phyloP scores from a whole-genome alignment of 2,888 invertebrate genomes.

The Scaptomyza polygonia region DNA sequence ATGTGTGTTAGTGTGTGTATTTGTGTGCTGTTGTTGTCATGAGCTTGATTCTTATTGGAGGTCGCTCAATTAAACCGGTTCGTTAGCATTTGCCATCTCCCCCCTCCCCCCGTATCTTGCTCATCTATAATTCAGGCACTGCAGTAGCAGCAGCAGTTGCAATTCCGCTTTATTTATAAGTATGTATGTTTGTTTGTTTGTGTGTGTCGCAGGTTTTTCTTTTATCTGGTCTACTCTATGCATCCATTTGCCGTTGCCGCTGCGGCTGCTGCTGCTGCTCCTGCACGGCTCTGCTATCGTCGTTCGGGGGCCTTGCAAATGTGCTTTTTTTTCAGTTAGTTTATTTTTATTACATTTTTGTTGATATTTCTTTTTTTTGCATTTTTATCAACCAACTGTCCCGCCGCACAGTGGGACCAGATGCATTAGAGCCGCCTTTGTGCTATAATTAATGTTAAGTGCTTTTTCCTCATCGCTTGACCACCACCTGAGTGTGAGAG shows the following conservation, averaged over 20 bases:
- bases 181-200: conserved; percentile 13
- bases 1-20: neutral
- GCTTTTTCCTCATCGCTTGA: conserved; percentile 35
- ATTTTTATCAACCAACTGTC: conserved; percentile 44
- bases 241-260: conserved; percentile 40
- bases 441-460: conserved; percentile 66
- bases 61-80: conserved; percentile 79
- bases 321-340: conserved; percentile 20
- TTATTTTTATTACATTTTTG: conserved; percentile 10
- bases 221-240: conserved; percentile 46
- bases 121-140: conserved; percentile 47
- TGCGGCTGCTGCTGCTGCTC: conserved; percentile 1
- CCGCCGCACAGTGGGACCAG: conserved; percentile 61
- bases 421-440: conserved; percentile 56
- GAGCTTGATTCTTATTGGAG: conserved; percentile 78
- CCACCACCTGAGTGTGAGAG: conserved; percentile 6
- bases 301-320: conserved; percentile 46
- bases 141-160: conserved; percentile 48
- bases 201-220: conserved; percentile 45
- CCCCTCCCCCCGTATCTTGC: neutral
- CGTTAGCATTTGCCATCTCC: conserved; percentile 2
- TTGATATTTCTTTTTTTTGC: conserved; percentile 10
- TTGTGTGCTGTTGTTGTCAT: conserved; percentile 37
- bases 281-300: conserved; percentile 20
- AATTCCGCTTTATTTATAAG: conserved; percentile 41